phyloP scores from a whole-genome alignment of 2,797 vertebrate species.

The Chloroceryle inda region DNA sequence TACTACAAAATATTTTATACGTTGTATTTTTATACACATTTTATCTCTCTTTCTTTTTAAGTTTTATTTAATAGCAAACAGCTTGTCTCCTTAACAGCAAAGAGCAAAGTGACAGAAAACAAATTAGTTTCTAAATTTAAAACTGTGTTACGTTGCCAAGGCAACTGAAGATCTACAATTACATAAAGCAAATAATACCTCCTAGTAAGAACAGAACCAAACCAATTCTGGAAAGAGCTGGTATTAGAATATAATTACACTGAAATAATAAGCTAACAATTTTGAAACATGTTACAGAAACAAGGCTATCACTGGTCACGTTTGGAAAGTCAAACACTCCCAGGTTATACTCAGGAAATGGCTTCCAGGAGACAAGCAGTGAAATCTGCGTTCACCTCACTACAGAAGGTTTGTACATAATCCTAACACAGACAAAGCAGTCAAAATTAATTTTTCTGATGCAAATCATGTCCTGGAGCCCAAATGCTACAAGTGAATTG shows the following conservation, averaged over 20 bases:
- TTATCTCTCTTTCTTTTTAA: not conserved
- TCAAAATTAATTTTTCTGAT: not conserved
- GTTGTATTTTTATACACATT: not conserved
- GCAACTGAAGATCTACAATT: constrained; percentile 73
- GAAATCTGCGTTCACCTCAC: not conserved
- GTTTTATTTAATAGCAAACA: constrained; percentile 76
- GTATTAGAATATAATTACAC: constrained; percentile 21
- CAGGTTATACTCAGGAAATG: not conserved
- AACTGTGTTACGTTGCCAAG: constrained; percentile 54
- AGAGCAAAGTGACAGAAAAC: constrained; percentile 77
- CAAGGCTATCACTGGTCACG: not conserved
- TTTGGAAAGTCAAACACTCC: not conserved
- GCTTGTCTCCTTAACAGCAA: constrained; percentile 62
- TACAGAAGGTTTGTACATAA: accelerated
- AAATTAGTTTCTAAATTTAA: constrained; percentile 81
- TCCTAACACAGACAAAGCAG: not conserved
- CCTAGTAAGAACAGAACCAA: constrained; percentile 13
- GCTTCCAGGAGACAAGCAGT: not conserved
- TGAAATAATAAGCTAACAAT: constrained; percentile 41
- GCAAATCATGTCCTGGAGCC: accelerated
- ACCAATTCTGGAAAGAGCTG: constrained; percentile 12
- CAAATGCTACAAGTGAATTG: not conserved
- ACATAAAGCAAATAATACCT: constrained; percentile 64
- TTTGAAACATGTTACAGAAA: not conserved
- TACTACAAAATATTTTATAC: not conserved